Evolutionary conservation across 2,888 invertebrate species (phyloP).

Genomic region (Cyaniris semiargus): DNA sequence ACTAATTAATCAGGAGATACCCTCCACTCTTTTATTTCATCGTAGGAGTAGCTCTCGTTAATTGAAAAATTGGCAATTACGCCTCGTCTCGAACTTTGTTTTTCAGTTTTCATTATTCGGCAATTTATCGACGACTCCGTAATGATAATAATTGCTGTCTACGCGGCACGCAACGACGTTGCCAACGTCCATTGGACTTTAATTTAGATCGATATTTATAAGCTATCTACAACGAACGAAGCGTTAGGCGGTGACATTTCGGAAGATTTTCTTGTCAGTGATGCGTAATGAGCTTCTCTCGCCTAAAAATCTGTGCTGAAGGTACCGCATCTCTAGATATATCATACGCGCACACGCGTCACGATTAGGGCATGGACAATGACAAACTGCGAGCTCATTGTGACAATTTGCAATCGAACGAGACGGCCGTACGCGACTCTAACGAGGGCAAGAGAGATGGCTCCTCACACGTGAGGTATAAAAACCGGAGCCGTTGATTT

Average conservation of each 20-base stretch:
- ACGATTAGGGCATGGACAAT: constrained; percentile 67
- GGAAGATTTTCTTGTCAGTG: constrained; percentile 23
- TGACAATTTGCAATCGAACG: constrained; percentile 61
- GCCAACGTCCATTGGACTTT: constrained; percentile 19
- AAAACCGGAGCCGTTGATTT: constrained; percentile 77
- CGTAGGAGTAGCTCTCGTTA: constrained; percentile 41
- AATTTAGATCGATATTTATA: constrained; percentile 32
- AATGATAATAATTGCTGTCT: constrained; percentile 29
- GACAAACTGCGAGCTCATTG: constrained; percentile 65
- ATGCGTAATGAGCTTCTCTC: constrained; percentile 54
- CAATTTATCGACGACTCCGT: constrained; percentile 37
- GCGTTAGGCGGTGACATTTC: constrained; percentile 24
- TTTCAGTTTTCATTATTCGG: constrained; percentile 37
- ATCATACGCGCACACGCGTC: constrained; percentile 66
- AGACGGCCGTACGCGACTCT: constrained; percentile 50
- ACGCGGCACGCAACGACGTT: constrained; percentile 14
- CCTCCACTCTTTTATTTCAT: constrained; percentile 46
- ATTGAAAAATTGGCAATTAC: constrained; percentile 48
- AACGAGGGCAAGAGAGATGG: constrained; percentile 52
- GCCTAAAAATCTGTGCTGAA: no score
- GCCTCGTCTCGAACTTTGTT: constrained; percentile 34
- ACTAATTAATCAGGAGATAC: constrained; percentile 66
- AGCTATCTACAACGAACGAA: constrained; percentile 12
- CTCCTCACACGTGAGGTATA: constrained; percentile 62
- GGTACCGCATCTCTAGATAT: constrained; percentile 43